phyloP scores from a whole-genome alignment of 2,888 invertebrate species.

The Ethmia dodecea region DNA sequence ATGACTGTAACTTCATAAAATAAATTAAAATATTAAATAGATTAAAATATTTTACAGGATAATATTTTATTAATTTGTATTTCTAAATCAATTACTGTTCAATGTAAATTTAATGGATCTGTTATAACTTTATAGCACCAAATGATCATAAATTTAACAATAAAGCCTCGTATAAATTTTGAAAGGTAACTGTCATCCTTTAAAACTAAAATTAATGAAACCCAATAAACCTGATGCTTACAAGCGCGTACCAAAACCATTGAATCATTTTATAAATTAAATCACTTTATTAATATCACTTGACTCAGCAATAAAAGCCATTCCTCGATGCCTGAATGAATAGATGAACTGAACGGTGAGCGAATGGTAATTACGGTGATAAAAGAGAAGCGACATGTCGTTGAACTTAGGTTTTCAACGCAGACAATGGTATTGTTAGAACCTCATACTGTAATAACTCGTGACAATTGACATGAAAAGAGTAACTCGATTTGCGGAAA shows the following conservation, averaged over 20 bases:
- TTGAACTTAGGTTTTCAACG: conserved; percentile 7
- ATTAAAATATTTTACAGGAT: no score
- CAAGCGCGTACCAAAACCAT: neutral
- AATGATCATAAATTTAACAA: no score
- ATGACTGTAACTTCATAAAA: no score
- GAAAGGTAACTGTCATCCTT: no score
- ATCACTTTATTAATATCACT: conserved; percentile 12
- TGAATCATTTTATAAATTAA: conserved; percentile 10
- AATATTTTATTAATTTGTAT: no score
- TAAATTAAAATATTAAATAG: no score
- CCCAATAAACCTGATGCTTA: no score
- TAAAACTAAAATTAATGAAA: no score
- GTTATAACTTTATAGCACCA: no score
- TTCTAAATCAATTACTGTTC: no score
- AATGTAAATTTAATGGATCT: no score
- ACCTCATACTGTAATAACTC: no score
- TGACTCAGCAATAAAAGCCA: conserved; percentile 7
- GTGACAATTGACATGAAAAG: neutral
- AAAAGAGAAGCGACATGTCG: conserved; percentile 13
- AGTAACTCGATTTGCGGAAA: neutral
- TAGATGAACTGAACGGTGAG: conserved; percentile 7
- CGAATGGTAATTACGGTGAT: conserved; percentile 14
- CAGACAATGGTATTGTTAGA: conserved; percentile 5
- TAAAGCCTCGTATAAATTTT: neutral
- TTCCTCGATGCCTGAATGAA: conserved; percentile 2